Evolutionary conservation across 2,888 invertebrate genomes (phyloP), one percentile per base, ranked within the genome.

Genomic region (Coelinius sp.): DNA sequence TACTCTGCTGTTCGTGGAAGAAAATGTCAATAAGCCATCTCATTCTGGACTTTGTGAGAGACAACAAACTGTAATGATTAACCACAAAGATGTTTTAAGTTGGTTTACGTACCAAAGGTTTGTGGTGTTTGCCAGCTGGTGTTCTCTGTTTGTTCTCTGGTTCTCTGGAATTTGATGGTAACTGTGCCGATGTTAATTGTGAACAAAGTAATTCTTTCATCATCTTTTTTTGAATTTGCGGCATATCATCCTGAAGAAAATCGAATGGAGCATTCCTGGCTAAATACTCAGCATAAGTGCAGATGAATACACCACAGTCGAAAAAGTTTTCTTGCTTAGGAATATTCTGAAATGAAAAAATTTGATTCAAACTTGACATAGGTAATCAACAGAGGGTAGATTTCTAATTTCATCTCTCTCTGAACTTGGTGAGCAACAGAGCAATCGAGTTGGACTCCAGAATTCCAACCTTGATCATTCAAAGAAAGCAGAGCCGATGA

Each of bases 291-390:
- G 68, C 68, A 44, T 68, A 59, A 2, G n/a, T 27, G 20, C 68
- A 59, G 8, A 56, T 8, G 24, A 59, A 68, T 17, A 68, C 68
- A 5, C 68, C 68, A 27, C 59, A 68, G 27, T 68, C 59, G 14
- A 6, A 17, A 4, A 1, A 3, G 27, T 68, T 68, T 1, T 27
- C 3, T 38, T 68, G 59, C 8, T 17, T 5, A 17, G 46, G 59
- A 25, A 59, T 41, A 17, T 56, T 31, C 56, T 59, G 20, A 3
- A 59, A 68, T 17, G 5, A 31, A 63, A 12, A 20, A 52, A n/a
- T n/a, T n/a, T 52, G n/a, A 5, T 62, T n/a, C 10, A 24, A n/a
- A 53, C 12, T 17, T 22, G 20, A 53, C n/a, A n/a, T n/a, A n/a
- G n/a, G n/a, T n/a, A n/a, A n/a, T n/a, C n/a, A n/a, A n/a, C n/a